Evolutionary conservation across 2,797 vertebrate species (phyloP).

Genomic region (Takifugu rubripes): DNA sequence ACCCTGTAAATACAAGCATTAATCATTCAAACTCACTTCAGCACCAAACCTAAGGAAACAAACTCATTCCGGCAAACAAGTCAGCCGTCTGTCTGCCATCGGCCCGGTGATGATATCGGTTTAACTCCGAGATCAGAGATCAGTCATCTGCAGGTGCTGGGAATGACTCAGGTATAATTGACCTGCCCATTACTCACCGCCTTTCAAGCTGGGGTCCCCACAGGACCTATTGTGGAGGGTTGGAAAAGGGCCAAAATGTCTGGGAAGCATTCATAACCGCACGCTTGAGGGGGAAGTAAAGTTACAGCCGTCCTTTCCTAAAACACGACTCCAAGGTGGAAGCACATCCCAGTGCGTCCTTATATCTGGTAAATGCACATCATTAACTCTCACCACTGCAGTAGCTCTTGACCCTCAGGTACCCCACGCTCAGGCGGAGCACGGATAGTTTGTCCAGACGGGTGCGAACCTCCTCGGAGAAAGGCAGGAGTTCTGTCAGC

Average conservation of each 20-base stretch:
- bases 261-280: too few relatives aligned
- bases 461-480: constrained; percentile 65
- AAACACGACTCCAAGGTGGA: constrained; percentile 57
- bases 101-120: constrained; percentile 9
- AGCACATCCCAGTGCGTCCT: constrained; percentile 43
- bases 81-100: constrained; percentile 37
- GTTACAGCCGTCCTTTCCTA: constrained; percentile 48
- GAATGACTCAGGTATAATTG: constrained; percentile 10
- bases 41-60: too few relatives aligned
- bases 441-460: constrained; percentile 80
- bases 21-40: too few relatives aligned
- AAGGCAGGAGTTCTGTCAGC: constrained; percentile 76
- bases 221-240: background rate
- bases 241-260: background rate
- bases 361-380: too few relatives aligned
- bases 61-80: constrained; percentile 4
- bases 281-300: background rate
- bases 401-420: constrained; percentile 79
- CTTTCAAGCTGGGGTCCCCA: background rate
- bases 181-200: constrained; percentile 26
- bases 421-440: constrained; percentile 77
- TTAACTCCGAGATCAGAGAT: constrained; percentile 12
- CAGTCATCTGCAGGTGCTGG: constrained; percentile 20
- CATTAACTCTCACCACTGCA: constrained; percentile 67
- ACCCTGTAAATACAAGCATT: too few relatives aligned